Evolutionary conservation across 2,113 vertebrate genomes (phyloP).

Genomic region (Cacatua alba): DNA sequence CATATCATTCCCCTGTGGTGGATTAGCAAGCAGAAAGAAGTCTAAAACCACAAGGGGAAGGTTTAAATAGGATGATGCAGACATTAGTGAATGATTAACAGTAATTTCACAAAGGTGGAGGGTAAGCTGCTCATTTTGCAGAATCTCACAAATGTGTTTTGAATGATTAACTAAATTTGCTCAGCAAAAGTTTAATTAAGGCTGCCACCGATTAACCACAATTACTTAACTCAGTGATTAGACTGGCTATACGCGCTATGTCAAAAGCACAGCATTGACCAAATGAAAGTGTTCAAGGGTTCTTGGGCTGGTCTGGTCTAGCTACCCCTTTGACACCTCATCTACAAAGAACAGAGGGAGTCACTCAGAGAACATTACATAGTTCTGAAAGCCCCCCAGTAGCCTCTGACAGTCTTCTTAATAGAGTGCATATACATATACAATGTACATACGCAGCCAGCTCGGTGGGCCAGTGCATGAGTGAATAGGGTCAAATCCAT

Average conservation of each 20-base stretch:
- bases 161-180: conserved; percentile 69
- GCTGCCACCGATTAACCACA: background rate
- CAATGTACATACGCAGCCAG: accelerated
- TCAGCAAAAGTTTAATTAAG: conserved; percentile 50
- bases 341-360: background rate
- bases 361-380: background rate
- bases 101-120: conserved; percentile 70
- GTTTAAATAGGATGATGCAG: conserved; percentile 71
- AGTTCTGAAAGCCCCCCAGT: background rate
- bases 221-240: background rate
- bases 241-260: background rate
- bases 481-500: background rate
- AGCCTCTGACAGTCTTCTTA: background rate
- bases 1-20: conserved; percentile 63
- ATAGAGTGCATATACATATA: background rate
- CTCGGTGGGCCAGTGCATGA: background rate
- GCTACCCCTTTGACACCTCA: background rate
- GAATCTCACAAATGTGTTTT: conserved; percentile 69
- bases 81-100: conserved; percentile 76
- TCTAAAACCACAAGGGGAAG: conserved; percentile 66
- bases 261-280: background rate
- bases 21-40: conserved; percentile 66
- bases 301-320: background rate
- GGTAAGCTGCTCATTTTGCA: conserved; percentile 67
- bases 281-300: background rate